Conservation (phyloP, 2,888 invertebrate species). For the Rhimphoctona megacephalus region DNA sequence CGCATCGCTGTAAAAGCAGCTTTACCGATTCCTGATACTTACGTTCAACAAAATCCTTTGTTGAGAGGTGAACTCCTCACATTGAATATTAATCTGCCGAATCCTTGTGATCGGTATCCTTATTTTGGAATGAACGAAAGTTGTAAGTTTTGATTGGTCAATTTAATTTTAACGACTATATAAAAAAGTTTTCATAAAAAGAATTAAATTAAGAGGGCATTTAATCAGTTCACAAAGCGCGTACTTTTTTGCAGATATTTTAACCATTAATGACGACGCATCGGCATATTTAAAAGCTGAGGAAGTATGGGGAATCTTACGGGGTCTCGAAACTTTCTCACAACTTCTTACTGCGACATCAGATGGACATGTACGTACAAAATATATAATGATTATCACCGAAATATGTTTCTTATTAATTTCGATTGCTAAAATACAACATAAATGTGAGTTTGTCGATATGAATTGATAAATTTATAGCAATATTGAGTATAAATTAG, state of each 20-base stretch:
- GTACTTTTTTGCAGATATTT: conserved; percentile 71
- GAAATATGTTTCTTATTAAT: too few species aligned
- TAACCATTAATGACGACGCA: conserved; percentile 71
- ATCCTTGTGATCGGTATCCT: conserved; percentile 89
- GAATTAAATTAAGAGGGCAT: neutral
- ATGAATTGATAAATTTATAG: neutral
- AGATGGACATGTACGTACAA: conserved; percentile 51
- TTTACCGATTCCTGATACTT: conserved; percentile 63
- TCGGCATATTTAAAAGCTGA: conserved; percentile 81
- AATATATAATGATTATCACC: neutral
- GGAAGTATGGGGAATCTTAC: conserved; percentile 92
- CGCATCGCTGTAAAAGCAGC: conserved; percentile 66
- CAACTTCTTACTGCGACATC: conserved; percentile 46
- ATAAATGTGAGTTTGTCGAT: too few species aligned
- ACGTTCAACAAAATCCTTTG: conserved; percentile 73
- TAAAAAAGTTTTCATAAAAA: neutral
- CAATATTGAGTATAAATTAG: neutral
- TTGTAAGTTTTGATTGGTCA: conserved; percentile 86
- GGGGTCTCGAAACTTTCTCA: conserved; percentile 94
- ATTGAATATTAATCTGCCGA: conserved; percentile 87
- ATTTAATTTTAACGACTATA: neutral
- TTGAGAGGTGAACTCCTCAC: conserved; percentile 84
- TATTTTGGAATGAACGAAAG: conserved; percentile 91
- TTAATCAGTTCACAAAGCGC: neutral
- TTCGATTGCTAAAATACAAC: too few species aligned